Evolutionary conservation across 2,113 vertebrate genomes (phyloP), one percentile per base, ranked within the genome.

Genomic region (Cochlearius cochlearius): DNA sequence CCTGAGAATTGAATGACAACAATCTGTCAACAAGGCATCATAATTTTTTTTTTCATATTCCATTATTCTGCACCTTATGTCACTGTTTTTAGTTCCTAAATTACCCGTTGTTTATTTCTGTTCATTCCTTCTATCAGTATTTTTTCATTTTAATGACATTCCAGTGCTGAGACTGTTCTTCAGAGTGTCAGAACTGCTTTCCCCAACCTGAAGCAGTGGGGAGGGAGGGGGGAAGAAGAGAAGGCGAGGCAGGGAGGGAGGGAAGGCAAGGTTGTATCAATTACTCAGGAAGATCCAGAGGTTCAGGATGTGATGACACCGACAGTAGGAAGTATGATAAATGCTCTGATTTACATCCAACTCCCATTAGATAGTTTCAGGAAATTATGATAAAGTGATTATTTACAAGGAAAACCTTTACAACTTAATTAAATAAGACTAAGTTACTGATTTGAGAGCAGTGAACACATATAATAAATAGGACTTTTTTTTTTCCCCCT

Each of bases 21-120:
- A 98, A 98, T 98, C 97, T 97, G 97, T 98, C 98, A 98, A 29
- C 80, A 47, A 97, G 86, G 87, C 97, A 96, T 97, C 90, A 96
- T 97, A 75, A 75, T 86, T 63, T 59, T 72, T 81, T 96, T 96
- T 83, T 85, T 45, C 23, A 76, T 93, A 97, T 98, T 97, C 97
- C 94, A 97, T 98, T 98, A 98, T 98, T 98, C 95, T 77, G 58
- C 60, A 96, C 98, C 98, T 98, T 98, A 98, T 98, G 98, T 94
- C 95, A 97, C 92, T 98, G 97, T 97, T 98, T 98, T 97, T 78
- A 78, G 62, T 94, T 93, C 93, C 92, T 90, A 86, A 97, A 97
- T 97, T 96, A 93, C 78, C 86, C 45, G 0, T 95, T 94, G 90
- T 93, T 98, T 96, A 96, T 94, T 97, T 96, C 92, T 88, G 36